Conservation (phyloP, 2,797 vertebrate genomes). For the Scarus forsteni region DNA sequence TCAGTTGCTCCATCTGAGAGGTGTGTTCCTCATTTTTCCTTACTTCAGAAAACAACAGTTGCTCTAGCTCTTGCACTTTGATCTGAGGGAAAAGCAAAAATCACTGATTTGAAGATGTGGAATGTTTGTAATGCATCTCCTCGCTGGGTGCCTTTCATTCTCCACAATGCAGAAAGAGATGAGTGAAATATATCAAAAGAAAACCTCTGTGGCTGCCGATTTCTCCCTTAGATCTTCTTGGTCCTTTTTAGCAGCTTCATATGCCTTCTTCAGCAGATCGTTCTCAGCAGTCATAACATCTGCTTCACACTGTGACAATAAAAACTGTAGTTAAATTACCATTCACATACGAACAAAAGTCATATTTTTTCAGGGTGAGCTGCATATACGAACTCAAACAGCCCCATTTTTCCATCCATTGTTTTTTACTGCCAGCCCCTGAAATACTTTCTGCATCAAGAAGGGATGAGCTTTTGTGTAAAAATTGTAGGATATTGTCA, state of each 20-base stretch:
- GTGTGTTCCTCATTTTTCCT: slow-evolving; percentile 82
- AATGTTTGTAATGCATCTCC: slow-evolving; percentile 1
- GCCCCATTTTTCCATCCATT: no score
- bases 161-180: not conserved
- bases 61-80: slow-evolving; percentile 82
- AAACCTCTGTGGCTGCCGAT: slow-evolving; percentile 81
- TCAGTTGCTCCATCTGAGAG: slow-evolving; percentile 78
- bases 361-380: no score
- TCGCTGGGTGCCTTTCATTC: not conserved
- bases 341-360: no score
- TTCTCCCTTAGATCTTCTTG: slow-evolving; percentile 74
- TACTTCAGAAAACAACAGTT: slow-evolving; percentile 76
- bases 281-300: slow-evolving; percentile 77
- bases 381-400: no score
- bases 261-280: slow-evolving; percentile 72
- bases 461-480: no score
- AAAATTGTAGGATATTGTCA: no score
- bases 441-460: no score
- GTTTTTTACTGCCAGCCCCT: no score
- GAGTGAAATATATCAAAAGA: slow-evolving; percentile 6
- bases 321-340: not conserved
- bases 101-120: not conserved
- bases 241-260: slow-evolving; percentile 79
- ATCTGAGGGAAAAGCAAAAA: slow-evolving; percentile 68
- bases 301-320: slow-evolving; percentile 73